Evolutionary conservation across 2,888 invertebrate species (phyloP).

Genomic region (Amphimallon solstitiale): DNA sequence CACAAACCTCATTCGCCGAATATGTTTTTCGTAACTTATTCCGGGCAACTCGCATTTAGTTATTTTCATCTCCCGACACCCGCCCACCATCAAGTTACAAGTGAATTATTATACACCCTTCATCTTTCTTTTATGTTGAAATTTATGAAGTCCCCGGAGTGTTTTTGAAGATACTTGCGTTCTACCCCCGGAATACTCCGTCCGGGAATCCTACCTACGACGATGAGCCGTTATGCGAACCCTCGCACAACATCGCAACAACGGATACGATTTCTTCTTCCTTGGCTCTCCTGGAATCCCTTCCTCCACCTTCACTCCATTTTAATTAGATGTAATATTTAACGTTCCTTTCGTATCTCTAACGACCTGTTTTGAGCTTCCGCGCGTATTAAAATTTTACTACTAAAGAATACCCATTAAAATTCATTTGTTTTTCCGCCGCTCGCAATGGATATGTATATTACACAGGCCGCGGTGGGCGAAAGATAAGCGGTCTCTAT

Average conservation of each 20-base stretch:
- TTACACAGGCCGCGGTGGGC: too few relatives aligned
- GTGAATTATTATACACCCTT: conserved; percentile 48
- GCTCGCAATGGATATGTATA: background rate
- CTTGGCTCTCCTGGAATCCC: background rate
- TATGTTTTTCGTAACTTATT: conserved; percentile 29
- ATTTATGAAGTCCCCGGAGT: conserved; percentile 51
- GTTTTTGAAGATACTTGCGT: conserved; percentile 50
- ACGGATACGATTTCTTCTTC: background rate
- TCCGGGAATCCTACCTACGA: background rate
- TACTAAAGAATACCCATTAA: conserved; percentile 34
- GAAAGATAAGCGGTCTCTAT: too few relatives aligned
- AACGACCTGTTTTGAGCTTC: conserved; percentile 43
- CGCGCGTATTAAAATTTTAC: conserved; percentile 39
- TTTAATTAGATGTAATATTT: conserved; percentile 52
- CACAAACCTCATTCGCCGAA: conserved; percentile 2
- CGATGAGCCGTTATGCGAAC: background rate
- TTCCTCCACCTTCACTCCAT: conserved; percentile 7
- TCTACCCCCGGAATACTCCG: conserved; percentile 18
- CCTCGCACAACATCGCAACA: too few relatives aligned
- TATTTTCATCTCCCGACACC: conserved; percentile 41
- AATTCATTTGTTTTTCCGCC: conserved; percentile 33
- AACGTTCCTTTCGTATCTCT: conserved; percentile 46
- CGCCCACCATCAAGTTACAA: conserved; percentile 37
- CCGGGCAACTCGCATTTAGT: conserved; percentile 41
- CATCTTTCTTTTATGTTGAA: conserved; percentile 50